Evolutionary conservation across 1,140 invertebrate species (phyloP).

Genomic region (Eumaeus atala): DNA sequence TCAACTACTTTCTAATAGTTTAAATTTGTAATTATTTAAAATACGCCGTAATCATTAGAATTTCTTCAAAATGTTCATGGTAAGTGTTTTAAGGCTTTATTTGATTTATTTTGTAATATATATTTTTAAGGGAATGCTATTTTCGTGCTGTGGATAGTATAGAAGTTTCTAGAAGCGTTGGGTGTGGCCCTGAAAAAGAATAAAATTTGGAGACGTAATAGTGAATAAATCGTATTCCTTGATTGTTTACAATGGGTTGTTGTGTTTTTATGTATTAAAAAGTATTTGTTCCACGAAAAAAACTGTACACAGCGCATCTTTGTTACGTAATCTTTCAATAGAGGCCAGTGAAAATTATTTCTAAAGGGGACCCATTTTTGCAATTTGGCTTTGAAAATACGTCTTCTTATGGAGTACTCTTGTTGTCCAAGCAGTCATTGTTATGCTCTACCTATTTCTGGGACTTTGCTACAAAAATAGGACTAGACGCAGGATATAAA

Average conservation of each 20-base stretch:
- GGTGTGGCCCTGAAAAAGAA: constrained; percentile 63
- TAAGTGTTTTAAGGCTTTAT: constrained; percentile 65
- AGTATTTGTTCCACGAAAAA: constrained; percentile 72
- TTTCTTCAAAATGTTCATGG: constrained; percentile 70
- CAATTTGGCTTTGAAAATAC: constrained; percentile 80
- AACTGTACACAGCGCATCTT: constrained; percentile 64
- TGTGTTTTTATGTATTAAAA: constrained; percentile 75
- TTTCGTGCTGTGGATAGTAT: constrained; percentile 33
- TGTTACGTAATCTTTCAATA: constrained; percentile 59
- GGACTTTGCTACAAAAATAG: no score
- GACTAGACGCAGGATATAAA: neutral
- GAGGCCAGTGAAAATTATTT: constrained; percentile 71
- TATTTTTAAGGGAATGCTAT: constrained; percentile 38
- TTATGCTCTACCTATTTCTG: constrained; percentile 38
- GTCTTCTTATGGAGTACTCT: constrained; percentile 38
- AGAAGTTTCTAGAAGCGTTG: constrained; percentile 57
- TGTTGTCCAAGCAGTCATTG: constrained; percentile 40
- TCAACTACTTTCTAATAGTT: constrained; percentile 40
- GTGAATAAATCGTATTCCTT: constrained; percentile 57
- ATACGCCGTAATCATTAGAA: constrained; percentile 50
- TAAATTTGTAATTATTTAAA: constrained; percentile 43
- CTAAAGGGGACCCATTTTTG: constrained; percentile 82
- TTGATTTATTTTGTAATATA: constrained; percentile 48
- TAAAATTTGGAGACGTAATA: constrained; percentile 66
- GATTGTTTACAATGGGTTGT: constrained; percentile 78